These are phyloP conservation scores for Gonatopus flavifemur DNA, from an alignment of 1,140 invertebrate genomes.

Conservation along the genomic window DNA sequence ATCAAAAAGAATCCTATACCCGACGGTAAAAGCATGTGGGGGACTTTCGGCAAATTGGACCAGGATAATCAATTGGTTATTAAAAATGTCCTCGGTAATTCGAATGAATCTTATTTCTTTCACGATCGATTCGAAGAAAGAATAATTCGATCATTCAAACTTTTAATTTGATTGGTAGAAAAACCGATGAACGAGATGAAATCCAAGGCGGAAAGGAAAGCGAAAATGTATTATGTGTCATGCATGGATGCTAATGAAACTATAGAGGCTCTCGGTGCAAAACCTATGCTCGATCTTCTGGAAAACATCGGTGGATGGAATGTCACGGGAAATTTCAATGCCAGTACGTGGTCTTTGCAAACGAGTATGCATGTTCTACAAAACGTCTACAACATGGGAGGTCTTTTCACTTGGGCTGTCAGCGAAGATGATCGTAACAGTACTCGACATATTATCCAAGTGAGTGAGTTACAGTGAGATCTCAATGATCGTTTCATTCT, in stretches of 20 bases:
- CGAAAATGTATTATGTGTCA: slow-evolving; percentile 87
- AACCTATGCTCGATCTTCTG: slow-evolving; percentile 79
- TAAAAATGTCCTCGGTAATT: slow-evolving; percentile 80
- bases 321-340: slow-evolving; percentile 64
- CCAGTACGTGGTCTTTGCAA: slow-evolving; percentile 76
- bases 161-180: slow-evolving; percentile 46
- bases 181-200: slow-evolving; percentile 64
- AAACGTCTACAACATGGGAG: slow-evolving; percentile 84
- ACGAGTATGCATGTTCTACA: slow-evolving; percentile 77
- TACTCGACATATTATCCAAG: slow-evolving; percentile 81
- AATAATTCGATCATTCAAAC: neutral
- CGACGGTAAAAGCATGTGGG: slow-evolving; percentile 90
- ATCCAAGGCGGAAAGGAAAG: slow-evolving; percentile 84
- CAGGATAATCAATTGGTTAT: slow-evolving; percentile 92
- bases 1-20: slow-evolving; percentile 89
- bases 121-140: neutral
- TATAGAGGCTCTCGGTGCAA: slow-evolving; percentile 77
- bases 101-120: no score
- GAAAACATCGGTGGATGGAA: slow-evolving; percentile 78
- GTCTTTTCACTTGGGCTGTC: slow-evolving; percentile 88
- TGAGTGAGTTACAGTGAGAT: no score
- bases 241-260: slow-evolving; percentile 93
- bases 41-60: slow-evolving; percentile 91
- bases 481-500: no score
- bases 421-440: slow-evolving; percentile 94